Base-by-base conservation (phyloP, 2,797 vertebrate species). In the Peromyscus melanophrys region DNA sequence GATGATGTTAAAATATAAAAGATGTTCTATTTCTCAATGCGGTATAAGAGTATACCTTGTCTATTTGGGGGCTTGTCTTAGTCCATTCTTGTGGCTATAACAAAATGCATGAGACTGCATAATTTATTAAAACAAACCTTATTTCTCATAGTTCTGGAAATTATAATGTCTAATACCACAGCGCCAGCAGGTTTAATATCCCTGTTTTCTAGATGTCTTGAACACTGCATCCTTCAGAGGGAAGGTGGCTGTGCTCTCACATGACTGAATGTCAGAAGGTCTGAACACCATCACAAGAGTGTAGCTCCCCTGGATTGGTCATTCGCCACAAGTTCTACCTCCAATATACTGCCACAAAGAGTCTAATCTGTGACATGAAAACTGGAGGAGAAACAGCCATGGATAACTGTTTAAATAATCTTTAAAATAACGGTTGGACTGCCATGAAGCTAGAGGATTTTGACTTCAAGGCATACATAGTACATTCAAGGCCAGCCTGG, bases 1-100 rank as follows among this genome's bases (percentile, higher is more conserved):
- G 73, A 83, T 80, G 40, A 92, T 13, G 4, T 78, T 57, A 91
- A 94, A 93, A 89, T 65, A 9, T 40, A 90, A 61, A 61, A 77
- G 37, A 23, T 92, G 49, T 80, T 76, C 55, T 34, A 77, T 49
- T 94, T 87, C 81, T 86, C 46, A 55, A 8, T 34, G 14, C 5
- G 11, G 25, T 63, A 84, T 23, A 37, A 6, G 40, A 57, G 31
- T 27, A 59, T 31, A 61, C 10, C 1, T 6, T 52, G 23, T 31
- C 11, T 71, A 59, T 2, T 43, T 57, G 90, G 10, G 12, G 57
- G 6, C n/a, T 89, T n/a, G 40, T n/a, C 61, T 59, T 11, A 25
- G 34, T 78, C 25, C 7, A 61, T 77, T 69, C 76, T n/a, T 77
- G 59, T 11, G 46, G 34, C 25, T 83, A 71, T 59, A 61, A 37